Evolutionary conservation across 2,888 invertebrate species (phyloP).

Genomic region (Drosophila phalerata): DNA sequence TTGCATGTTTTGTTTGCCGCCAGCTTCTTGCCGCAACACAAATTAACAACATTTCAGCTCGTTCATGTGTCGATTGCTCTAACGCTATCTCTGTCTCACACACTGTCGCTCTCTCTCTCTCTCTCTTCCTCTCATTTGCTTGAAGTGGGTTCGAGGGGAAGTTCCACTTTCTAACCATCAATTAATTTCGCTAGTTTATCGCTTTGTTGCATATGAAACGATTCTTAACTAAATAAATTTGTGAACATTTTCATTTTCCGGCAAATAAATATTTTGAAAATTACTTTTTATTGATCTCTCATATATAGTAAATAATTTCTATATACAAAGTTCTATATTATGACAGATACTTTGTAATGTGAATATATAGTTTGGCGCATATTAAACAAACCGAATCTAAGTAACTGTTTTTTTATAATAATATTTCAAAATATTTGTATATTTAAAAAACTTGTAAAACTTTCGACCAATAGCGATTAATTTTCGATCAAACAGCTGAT

Average conservation of each 20-base stretch:
- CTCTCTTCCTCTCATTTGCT: not conserved
- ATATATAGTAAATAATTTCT: not conserved
- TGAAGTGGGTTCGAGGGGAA: not conserved
- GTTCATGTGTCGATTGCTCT: slow-evolving; percentile 19
- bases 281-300: not conserved
- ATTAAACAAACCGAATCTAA: no score
- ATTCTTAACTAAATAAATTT: slow-evolving; percentile 4
- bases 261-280: not conserved
- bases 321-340: not conserved
- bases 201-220: slow-evolving; percentile 13
- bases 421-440: not conserved
- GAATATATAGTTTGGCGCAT: no score
- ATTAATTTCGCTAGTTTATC: slow-evolving; percentile 36
- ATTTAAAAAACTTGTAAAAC: no score
- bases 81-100: not conserved
- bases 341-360: not conserved
- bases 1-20: slow-evolving; percentile 22
- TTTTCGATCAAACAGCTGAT: no score
- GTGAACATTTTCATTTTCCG: no score
- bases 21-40: slow-evolving; percentile 23
- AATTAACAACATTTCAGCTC: slow-evolving; percentile 37
- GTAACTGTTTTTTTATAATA: not conserved
- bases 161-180: slow-evolving; percentile 21
- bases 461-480: no score
- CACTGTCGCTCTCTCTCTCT: not conserved